phyloP scores from a whole-genome alignment of 2,888 invertebrate genomes.

The Nebria salina region DNA sequence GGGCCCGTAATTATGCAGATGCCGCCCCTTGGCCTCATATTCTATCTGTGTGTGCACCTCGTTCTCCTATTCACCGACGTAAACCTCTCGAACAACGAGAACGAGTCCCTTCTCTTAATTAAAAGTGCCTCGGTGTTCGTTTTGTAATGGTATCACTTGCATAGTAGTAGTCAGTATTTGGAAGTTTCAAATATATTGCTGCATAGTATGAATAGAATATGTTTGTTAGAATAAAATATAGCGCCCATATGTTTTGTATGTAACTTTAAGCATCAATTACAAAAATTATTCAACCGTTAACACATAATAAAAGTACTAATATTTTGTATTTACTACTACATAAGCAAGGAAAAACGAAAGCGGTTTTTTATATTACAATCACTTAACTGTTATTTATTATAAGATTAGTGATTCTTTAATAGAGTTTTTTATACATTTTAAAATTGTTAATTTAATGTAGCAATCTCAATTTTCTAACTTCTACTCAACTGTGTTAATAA shows the following conservation, averaged over 20 bases:
- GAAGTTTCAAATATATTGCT: neutral
- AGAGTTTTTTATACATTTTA: too few relatives aligned
- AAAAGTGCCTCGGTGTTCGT: constrained; percentile 30
- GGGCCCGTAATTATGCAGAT: constrained; percentile 41
- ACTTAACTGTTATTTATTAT: too few relatives aligned
- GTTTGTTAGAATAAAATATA: neutral
- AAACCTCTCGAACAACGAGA: constrained; percentile 18
- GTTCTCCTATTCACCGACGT: constrained; percentile 26
- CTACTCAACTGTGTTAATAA: too few relatives aligned
- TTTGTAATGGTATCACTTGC: neutral
- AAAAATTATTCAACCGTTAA: too few relatives aligned
- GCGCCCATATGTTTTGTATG: neutral
- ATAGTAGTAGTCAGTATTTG: neutral
- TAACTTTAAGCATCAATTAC: neutral
- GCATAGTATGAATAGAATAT: neutral
- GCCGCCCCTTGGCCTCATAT: constrained; percentile 20
- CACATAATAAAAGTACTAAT: too few relatives aligned
- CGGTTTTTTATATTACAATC: too few relatives aligned
- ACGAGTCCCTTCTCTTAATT: constrained; percentile 28
- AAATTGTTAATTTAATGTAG: too few relatives aligned
- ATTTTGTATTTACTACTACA: too few relatives aligned
- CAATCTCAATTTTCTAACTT: too few relatives aligned
- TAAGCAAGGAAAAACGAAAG: too few relatives aligned
- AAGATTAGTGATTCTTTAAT: too few relatives aligned
- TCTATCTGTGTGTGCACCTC: neutral